Base-by-base conservation (phyloP, 1,140 invertebrate species). In the Euwallacea fornicatus region DNA sequence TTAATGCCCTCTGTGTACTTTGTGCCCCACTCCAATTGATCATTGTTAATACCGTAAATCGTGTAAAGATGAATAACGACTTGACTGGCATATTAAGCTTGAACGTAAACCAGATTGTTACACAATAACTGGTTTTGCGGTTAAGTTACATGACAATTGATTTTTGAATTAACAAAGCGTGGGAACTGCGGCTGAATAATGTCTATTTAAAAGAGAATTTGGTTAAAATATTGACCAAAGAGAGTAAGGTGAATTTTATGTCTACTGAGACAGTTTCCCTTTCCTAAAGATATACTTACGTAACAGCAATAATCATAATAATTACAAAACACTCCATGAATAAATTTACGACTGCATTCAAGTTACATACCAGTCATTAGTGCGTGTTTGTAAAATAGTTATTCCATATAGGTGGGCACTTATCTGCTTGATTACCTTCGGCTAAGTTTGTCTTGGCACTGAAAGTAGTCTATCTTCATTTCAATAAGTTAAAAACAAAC, bases 391-490 rank as follows among this genome's bases (percentile, higher is more conserved):
- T 13, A 33, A 33, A 33, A 33, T 33, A 33, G 21, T 56, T 13
- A 56, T 56, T 13, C 54, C 54, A 16, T 56, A 56, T 56, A 56
- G 54, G 54, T 56, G 54, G 54, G 54, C 16, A 56, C 54, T 56
- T 16, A 16, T 9, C 16, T 2, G 15, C 11, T 56, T 56, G 54
- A 16, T 56, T 56, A 56, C 54, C 54, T 56, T 56, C 54, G 54
- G 8, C 16, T 56, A 13, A 13, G 11, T 56, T 7, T 56, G 54
- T 9, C 54, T 13, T 56, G 54, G 54, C 54, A 56, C 11, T 56
- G 54, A 56, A 56, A 56, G 54, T 56, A 56, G 54, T 56, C 54
- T 56, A 56, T 56, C 54, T 56, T 56, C 54, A 56, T 56, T 56
- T 56, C 54, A 16, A 56, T 56, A 56, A 10, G 16, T 56, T 56